Evolutionary conservation across 2,797 vertebrate species (phyloP).

Genomic region (Phalloptychus januarius): DNA sequence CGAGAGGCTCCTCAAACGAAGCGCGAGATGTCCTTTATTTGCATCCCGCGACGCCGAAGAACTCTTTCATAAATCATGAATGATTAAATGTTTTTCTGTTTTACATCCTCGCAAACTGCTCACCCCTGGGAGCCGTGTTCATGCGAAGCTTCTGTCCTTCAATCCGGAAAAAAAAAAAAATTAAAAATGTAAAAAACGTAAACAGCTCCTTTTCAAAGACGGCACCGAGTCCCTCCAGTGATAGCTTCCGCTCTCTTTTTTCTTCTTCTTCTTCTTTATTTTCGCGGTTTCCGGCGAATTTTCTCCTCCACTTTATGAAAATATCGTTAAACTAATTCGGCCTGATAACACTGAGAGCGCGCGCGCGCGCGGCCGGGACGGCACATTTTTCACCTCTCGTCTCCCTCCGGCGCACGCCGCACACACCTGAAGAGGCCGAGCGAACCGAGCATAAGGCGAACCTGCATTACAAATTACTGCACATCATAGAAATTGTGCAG

Average conservation of each 20-base stretch:
- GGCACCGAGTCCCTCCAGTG: neutral
- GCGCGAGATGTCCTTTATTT: conserved; percentile 11
- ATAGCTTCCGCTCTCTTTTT: conserved; percentile 6
- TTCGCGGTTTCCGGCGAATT: conserved; percentile 1
- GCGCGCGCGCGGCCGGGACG: too few species aligned
- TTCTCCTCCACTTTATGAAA: conserved; percentile 28
- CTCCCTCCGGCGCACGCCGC: conserved; percentile 41
- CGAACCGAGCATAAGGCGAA: conserved; percentile 81
- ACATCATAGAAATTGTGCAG: conserved; percentile 91
- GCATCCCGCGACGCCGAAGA: conserved; percentile 13
- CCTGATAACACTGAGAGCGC: conserved; percentile 45
- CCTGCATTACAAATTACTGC: conserved; percentile 87
- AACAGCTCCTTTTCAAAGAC: conserved; percentile 13
- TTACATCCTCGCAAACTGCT: conserved; percentile 6
- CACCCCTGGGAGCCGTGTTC: neutral
- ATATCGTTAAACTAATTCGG: conserved; percentile 40
- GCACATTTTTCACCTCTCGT: conserved; percentile 58
- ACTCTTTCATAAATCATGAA: conserved; percentile 15
- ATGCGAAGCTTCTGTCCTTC: conserved; percentile 21
- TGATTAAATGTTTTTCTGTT: conserved; percentile 14
- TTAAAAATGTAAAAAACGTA: neutral
- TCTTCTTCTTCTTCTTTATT: too few species aligned
- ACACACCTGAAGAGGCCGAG: conserved; percentile 73
- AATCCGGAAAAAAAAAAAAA: neutral
- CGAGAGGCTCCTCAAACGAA: neutral